Conservation (phyloP, 2,888 invertebrate genomes). For the Calameuta filiformis region DNA sequence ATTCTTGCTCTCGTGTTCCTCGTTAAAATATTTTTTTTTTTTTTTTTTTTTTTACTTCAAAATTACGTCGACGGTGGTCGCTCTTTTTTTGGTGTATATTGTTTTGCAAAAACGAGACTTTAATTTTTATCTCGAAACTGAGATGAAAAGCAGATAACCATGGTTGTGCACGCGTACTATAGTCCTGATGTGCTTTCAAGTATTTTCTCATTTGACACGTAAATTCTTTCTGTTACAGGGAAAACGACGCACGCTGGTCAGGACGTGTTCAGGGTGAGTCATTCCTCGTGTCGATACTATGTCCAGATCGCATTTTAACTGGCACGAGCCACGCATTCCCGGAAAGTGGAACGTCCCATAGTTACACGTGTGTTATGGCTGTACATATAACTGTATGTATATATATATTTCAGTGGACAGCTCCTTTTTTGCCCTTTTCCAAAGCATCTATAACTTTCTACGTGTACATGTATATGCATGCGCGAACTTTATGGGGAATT, state of each 20-base stretch:
- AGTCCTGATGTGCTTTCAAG: neutral
- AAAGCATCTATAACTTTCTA: neutral
- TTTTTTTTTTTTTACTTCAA: neutral
- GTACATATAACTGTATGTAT: neutral
- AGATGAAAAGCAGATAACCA: neutral
- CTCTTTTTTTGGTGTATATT: neutral
- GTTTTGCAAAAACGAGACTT: no score
- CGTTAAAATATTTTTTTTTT: neutral
- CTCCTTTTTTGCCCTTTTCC: neutral
- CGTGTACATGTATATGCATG: neutral
- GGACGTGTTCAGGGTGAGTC: neutral
- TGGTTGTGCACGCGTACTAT: neutral
- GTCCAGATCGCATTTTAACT: neutral
- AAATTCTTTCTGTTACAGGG: neutral
- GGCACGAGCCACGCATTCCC: neutral
- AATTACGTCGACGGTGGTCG: neutral
- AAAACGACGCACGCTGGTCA: neutral
- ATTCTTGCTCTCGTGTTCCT: neutral
- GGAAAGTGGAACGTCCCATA: neutral
- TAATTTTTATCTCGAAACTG: no score
- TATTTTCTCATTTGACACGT: neutral
- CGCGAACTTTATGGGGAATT: neutral
- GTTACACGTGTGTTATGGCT: neutral
- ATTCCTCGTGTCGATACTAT: neutral
- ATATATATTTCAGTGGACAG: neutral